phyloP scores from a whole-genome alignment of 1,140 invertebrate species.

The Apis laboriosa region DNA sequence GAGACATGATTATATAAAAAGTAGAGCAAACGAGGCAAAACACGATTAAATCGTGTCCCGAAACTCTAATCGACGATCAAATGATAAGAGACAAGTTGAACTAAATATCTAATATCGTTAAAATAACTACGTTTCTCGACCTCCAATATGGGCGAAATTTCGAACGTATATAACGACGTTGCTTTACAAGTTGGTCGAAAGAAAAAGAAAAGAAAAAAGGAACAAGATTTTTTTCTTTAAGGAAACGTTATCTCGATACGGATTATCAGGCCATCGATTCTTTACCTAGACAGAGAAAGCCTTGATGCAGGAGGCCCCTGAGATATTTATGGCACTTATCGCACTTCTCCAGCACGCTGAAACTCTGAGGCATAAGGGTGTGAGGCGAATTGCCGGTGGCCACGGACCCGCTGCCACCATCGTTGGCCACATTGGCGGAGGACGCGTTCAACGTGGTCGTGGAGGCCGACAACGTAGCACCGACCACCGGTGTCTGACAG shows the following conservation, averaged over 20 bases:
- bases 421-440: conserved; percentile 43
- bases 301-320: conserved; percentile 87
- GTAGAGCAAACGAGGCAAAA: neutral
- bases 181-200: neutral
- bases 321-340: conserved; percentile 90
- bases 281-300: conserved; percentile 88
- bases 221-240: too few relatives aligned
- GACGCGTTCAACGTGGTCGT: conserved; percentile 20
- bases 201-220: neutral
- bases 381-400: conserved; percentile 70
- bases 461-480: conserved; percentile 54
- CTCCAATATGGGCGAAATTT: too few relatives aligned
- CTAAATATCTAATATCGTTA: too few relatives aligned
- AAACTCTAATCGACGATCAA: neutral
- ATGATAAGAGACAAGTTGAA: too few relatives aligned
- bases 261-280: neutral
- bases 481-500: conserved; percentile 76
- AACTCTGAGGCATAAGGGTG: conserved; percentile 85
- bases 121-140: too few relatives aligned
- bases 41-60: neutral
- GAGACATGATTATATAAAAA: neutral
- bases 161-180: neutral
- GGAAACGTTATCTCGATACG: neutral
- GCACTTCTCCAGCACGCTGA: conserved; percentile 86
- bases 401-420: conserved; percentile 55